Evolutionary conservation across 2,113 vertebrate species (phyloP), one percentile per base, ranked within the genome.

Genomic region (Xiphophorus couchianus): DNA sequence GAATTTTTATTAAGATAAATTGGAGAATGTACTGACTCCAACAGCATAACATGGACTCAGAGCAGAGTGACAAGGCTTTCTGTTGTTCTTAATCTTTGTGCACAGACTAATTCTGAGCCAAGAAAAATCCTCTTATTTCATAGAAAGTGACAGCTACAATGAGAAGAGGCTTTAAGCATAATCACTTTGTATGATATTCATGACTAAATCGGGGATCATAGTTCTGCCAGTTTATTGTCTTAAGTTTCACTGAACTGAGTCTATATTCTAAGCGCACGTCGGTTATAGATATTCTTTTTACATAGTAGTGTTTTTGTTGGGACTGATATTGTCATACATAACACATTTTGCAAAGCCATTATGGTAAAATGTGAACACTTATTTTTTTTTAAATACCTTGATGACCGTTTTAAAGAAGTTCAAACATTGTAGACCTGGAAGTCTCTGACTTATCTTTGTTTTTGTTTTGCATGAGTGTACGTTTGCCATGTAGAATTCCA

Each of bases 381-480:
- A 25, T n/a, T 54, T 35, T n/a, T 35, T 30, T 54, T 58, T n/a
- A n/a, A 58, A 58, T 10, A 58, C 22, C 3, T 25, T 10, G 8
- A 22, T 29, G 15, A 48, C 9, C 28, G 12, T 19, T 68, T 29
- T 48, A 30, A 48, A 10, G 66, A n/a, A n/a, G 51, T 22, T 25
- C 25, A n/a, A 17, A n/a, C 51, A n/a, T 10, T 25, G 17, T n/a
- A 58, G 8, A 10, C 22, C 51, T 58, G 17, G 17, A 48, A 48
- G 44, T 48, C 8, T 48, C 8, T 31, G 29, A 63, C 19, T 63
- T 0, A 28, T 67, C 9, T 28, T 67, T 73, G 70, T 67, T 81
- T 77, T 76, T 80, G 62, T 84, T 76, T 85, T 81, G 67, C 80
- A 81, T 84, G 60, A 71, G 62, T 48, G 71, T 62, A 69, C 65